Evolutionary conservation across 1,140 invertebrate species (phyloP).

Genomic region (Drosophila lacteicornis): DNA sequence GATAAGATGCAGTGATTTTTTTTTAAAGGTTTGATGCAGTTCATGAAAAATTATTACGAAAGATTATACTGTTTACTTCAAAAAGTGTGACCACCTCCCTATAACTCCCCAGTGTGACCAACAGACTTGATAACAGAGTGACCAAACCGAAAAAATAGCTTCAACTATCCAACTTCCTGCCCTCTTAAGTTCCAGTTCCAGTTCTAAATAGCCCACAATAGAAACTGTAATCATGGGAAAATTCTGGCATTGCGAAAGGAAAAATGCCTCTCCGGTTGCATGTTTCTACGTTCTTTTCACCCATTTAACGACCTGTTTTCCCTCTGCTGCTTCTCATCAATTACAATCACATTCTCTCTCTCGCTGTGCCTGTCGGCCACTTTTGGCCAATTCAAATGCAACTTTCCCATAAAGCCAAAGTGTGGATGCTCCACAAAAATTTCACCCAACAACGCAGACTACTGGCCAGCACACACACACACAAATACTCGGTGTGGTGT

Average conservation of each 20-base stretch:
- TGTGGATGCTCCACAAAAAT: conserved; percentile 42
- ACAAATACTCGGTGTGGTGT: not conserved
- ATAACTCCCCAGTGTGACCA: not conserved
- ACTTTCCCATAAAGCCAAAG: conserved; percentile 52
- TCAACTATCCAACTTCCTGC: not conserved
- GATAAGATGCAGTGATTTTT: not conserved
- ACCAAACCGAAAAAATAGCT: not conserved
- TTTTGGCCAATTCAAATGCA: conserved; percentile 48
- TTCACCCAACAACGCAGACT: conserved; percentile 33
- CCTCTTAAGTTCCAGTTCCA: not conserved
- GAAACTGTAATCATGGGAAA: conserved; percentile 27
- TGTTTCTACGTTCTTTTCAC: conserved; percentile 19
- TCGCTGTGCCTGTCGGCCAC: conserved; percentile 21
- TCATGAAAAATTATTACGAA: not conserved
- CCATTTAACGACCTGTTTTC: conserved; percentile 48
- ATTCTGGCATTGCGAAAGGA: conserved; percentile 10
- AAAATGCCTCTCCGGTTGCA: conserved; percentile 11
- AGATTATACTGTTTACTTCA: not conserved
- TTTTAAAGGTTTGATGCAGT: not conserved
- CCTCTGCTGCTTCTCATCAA: conserved; percentile 22
- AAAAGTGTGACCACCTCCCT: not conserved
- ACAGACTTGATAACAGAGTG: not conserved
- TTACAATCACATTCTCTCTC: conserved; percentile 40
- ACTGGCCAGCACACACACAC: not conserved
- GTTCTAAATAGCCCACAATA: not conserved